phyloP scores from a whole-genome alignment of 2,797 vertebrate species.

The Melanotaenia nigrans region DNA sequence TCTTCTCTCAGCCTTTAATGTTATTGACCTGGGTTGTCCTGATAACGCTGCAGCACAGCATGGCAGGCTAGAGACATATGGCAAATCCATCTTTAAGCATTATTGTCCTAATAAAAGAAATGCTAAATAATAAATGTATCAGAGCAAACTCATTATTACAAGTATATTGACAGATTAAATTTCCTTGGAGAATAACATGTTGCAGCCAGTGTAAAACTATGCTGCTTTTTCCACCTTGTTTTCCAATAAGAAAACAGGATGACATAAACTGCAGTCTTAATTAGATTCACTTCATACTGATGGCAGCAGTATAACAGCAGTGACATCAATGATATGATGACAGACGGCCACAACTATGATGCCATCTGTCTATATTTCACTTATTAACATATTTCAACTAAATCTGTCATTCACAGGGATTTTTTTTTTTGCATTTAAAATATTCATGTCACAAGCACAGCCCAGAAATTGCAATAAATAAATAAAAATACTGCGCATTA shows the following conservation, averaged over 20 bases:
- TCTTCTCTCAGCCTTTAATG: conserved; percentile 67
- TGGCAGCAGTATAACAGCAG: conserved; percentile 61
- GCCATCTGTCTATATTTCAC: conserved; percentile 71
- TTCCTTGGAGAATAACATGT: conserved; percentile 15
- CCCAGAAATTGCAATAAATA: conserved; percentile 61
- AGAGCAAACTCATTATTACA: conserved; percentile 31
- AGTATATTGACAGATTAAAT: conserved; percentile 24
- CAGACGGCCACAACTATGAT: conserved; percentile 71
- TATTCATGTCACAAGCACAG: conserved; percentile 55
- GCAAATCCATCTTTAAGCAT: conserved; percentile 47
- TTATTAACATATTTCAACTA: conserved; percentile 70
- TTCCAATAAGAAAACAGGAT: conserved; percentile 53
- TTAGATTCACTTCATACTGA: conserved; percentile 68
- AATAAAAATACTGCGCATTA: conserved; percentile 14
- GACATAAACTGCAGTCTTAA: conserved; percentile 68
- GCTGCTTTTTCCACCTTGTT: conserved; percentile 47
- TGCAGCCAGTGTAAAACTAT: conserved; percentile 46
- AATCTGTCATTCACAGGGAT: conserved; percentile 67
- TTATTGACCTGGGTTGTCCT: conserved; percentile 72
- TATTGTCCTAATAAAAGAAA: conserved; percentile 35
- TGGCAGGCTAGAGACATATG: conserved; percentile 30
- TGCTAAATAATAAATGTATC: conserved; percentile 29
- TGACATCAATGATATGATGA: conserved; percentile 77
- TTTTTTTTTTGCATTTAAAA: conserved; percentile 61
- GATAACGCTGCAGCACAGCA: conserved; percentile 61